Percentiles rank a stretch among this genome's conserved stretches.
These are phyloP conservation scores for Hiodon alosoides DNA, from an alignment of 2,113 vertebrate species.

Conservation along the genomic window DNA sequence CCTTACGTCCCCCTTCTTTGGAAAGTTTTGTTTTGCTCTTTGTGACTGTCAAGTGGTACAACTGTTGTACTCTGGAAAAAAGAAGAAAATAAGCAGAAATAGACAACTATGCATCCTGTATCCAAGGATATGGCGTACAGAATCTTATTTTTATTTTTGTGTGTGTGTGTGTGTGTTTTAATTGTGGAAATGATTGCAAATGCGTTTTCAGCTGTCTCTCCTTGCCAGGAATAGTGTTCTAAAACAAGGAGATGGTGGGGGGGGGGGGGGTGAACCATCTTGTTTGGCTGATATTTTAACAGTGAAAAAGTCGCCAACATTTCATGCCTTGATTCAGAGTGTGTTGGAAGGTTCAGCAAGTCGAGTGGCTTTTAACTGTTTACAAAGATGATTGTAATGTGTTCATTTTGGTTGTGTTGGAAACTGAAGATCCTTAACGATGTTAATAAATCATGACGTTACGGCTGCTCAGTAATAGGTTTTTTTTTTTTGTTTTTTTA, in stretches of 20 bases:
- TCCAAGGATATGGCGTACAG: constrained; percentile 80
- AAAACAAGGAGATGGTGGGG: constrained; percentile 43
- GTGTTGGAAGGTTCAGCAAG: constrained; percentile 96
- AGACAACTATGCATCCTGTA: constrained; percentile 99
- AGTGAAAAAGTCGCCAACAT: constrained; percentile 93
- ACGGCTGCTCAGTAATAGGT: constrained; percentile 72
- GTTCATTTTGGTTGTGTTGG: constrained; percentile 83
- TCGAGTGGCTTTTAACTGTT: constrained; percentile 99
- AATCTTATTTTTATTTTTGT: constrained; percentile 49
- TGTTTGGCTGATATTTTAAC: constrained; percentile 65
- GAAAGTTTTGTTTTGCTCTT: constrained; percentile 60
- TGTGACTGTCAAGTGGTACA: constrained; percentile 69
- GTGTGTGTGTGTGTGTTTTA: constrained; percentile 60
- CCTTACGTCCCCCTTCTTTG: constrained; percentile 51
- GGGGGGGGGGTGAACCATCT: constrained; percentile 54
- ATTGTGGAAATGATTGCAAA: constrained; percentile 64
- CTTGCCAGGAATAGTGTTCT: constrained; percentile 87
- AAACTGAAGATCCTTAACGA: constrained; percentile 84
- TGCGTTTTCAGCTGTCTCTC: constrained; percentile 62
- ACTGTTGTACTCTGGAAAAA: constrained; percentile 71
- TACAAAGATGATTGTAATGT: constrained; percentile 99
- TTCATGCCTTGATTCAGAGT: constrained; percentile 99
- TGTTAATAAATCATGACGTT: constrained; percentile 81
- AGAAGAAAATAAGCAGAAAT: constrained; percentile 70
- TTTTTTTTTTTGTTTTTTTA: not conserved